Evolutionary conservation across 2,113 vertebrate species (phyloP).

Genomic region (Petrocephalus zakoni): DNA sequence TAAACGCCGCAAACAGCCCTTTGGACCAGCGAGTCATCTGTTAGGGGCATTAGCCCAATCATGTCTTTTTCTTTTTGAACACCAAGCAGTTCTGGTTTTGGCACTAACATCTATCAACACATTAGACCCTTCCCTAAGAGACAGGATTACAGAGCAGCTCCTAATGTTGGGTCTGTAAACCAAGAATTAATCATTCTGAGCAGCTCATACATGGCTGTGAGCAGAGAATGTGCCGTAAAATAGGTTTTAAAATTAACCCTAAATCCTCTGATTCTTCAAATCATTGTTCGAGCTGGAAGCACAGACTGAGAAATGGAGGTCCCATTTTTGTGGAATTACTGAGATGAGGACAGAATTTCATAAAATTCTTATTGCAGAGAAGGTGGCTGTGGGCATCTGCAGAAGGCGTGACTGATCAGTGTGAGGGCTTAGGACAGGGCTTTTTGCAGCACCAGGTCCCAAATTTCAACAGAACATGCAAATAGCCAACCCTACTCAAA

Average conservation of each 20-base stretch:
- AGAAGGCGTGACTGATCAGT: background rate
- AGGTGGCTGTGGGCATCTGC: background rate
- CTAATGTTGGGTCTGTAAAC: background rate
- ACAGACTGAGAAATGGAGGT: background rate
- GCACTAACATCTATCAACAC: background rate
- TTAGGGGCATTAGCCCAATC: background rate
- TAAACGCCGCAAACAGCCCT: background rate
- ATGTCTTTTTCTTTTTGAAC: background rate
- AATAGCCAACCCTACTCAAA: background rate
- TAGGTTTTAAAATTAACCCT: background rate
- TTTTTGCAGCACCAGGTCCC: background rate
- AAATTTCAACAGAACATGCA: background rate
- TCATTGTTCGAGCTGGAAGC: background rate
- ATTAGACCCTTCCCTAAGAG: background rate
- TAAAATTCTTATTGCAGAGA: background rate
- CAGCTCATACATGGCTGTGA: background rate
- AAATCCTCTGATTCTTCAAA: background rate
- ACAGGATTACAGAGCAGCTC: background rate
- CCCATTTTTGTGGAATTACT: background rate
- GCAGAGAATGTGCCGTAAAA: background rate
- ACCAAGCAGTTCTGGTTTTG: background rate
- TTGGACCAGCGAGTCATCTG: conserved; percentile 21
- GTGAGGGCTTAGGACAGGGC: background rate
- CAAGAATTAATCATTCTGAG: background rate
- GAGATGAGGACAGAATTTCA: background rate